Evolutionary conservation across 2,888 invertebrate species (phyloP).

Genomic region (Caenorhabditis uteleia): DNA sequence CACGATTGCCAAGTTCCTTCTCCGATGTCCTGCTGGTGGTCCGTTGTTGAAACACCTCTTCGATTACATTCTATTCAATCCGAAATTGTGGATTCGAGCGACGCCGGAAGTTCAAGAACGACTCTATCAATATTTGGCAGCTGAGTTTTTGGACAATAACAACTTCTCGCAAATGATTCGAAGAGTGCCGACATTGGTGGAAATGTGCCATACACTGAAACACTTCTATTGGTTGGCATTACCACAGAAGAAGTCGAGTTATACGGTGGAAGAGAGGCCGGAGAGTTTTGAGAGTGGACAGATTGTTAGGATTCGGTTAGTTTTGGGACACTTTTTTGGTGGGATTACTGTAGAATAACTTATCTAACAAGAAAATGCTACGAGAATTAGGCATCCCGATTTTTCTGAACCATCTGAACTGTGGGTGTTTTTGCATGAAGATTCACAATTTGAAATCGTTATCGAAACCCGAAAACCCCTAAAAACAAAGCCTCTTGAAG

Average conservation of each 20-base stretch:
- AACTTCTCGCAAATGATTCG: slow-evolving; percentile 77
- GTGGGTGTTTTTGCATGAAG: too few relatives aligned
- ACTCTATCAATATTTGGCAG: slow-evolving; percentile 94
- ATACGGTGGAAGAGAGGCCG: slow-evolving; percentile 40
- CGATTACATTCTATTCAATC: slow-evolving; percentile 99
- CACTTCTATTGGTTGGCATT: slow-evolving; percentile 99
- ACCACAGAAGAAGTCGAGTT: slow-evolving; percentile 77
- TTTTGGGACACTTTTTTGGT: too few relatives aligned
- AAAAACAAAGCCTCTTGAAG: too few relatives aligned
- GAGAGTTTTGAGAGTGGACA: slow-evolving; percentile 80
- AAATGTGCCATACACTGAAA: slow-evolving; percentile 97
- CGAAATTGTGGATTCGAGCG: slow-evolving; percentile 97
- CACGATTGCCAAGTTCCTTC: slow-evolving; percentile 70
- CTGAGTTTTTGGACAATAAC: slow-evolving; percentile 96
- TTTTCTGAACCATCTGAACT: too few relatives aligned
- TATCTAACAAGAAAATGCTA: too few relatives aligned
- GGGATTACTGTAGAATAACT: too few relatives aligned
- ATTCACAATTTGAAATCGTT: too few relatives aligned
- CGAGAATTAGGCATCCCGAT: too few relatives aligned
- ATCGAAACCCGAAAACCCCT: too few relatives aligned
- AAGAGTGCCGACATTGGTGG: slow-evolving; percentile 87
- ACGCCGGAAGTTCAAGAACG: slow-evolving; percentile 77
- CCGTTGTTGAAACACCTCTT: slow-evolving; percentile 81
- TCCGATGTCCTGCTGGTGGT: slow-evolving; percentile 60
- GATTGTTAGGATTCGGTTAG: slow-evolving; percentile 81